A percentile compares a stretch with the other conserved stretches of the same genome.
Conservation (phyloP, 92 coral and sea anemone species). For the Diadumene lineata region DNA sequence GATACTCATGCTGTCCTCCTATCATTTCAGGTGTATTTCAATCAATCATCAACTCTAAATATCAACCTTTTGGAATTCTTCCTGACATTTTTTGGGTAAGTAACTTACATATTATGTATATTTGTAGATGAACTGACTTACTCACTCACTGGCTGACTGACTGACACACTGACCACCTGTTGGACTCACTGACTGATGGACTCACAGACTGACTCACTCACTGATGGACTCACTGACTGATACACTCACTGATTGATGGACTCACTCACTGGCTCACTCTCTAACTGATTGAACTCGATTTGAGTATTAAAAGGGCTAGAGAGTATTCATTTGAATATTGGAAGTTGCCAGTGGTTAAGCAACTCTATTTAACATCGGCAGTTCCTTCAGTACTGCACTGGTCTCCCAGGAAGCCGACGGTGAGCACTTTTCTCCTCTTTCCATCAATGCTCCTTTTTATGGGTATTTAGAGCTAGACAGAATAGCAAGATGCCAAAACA, state of each 20-base stretch:
- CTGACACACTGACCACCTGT: background rate
- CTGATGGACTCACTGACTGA: background rate
- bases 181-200: background rate
- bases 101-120: background rate
- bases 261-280: background rate
- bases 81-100: constrained; percentile 85
- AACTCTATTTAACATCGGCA: too few relatives aligned
- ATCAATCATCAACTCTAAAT: constrained; percentile 40
- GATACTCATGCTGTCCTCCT: constrained; percentile 2
- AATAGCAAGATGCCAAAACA: too few relatives aligned
- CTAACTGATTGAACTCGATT: background rate
- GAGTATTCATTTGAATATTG: too few relatives aligned
- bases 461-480: too few relatives aligned
- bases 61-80: constrained; percentile 79
- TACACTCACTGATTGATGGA: background rate
- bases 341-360: too few relatives aligned
- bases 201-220: background rate
- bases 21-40: constrained; percentile 39
- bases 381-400: too few relatives aligned
- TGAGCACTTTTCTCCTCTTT: too few relatives aligned
- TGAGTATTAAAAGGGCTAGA: background rate
- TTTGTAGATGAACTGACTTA: background rate
- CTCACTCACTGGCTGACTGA: background rate
- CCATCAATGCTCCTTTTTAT: too few relatives aligned
- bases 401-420: too few relatives aligned